Evolutionary conservation across 2,888 invertebrate species (phyloP).

Genomic region (Philaethria dido): DNA sequence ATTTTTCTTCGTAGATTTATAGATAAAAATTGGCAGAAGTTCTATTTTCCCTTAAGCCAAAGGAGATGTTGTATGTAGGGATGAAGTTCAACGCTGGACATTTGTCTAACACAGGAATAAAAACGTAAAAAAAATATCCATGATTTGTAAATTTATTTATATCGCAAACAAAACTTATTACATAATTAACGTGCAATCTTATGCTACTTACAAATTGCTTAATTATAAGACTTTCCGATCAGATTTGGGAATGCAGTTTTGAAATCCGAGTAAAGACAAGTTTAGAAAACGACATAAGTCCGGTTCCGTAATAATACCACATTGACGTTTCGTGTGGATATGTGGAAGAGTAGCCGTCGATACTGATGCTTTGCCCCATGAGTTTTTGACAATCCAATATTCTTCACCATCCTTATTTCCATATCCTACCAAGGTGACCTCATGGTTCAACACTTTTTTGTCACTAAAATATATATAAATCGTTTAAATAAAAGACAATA

Average conservation of each 20-base stretch:
- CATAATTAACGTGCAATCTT: constrained; percentile 42
- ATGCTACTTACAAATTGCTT: constrained; percentile 22
- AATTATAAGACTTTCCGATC: neutral
- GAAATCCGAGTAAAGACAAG: neutral
- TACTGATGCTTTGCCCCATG: constrained; percentile 97
- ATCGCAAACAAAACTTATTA: constrained; percentile 43
- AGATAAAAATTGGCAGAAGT: too few relatives aligned
- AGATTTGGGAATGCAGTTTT: neutral
- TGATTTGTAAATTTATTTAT: constrained; percentile 47
- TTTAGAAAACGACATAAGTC: constrained; percentile 89
- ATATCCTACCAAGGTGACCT: constrained; percentile 95
- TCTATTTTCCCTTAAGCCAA: too few relatives aligned
- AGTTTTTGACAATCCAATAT: constrained; percentile 98
- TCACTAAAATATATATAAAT: constrained; percentile 79
- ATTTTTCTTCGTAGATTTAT: too few relatives aligned
- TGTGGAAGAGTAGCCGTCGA: constrained; percentile 95
- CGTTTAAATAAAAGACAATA: too few relatives aligned
- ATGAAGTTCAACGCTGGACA: neutral
- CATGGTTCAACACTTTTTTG: constrained; percentile 89
- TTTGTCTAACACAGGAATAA: neutral
- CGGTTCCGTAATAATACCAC: constrained; percentile 93
- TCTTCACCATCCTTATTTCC: constrained; percentile 90
- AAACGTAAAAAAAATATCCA: neutral
- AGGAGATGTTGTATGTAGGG: neutral
- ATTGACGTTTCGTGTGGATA: constrained; percentile 94